Percentiles rank a stretch among this genome's conserved stretches.
Evolutionary conservation across 2,113 vertebrate species (phyloP).

Genomic region (Megaleporinus macrocephalus): DNA sequence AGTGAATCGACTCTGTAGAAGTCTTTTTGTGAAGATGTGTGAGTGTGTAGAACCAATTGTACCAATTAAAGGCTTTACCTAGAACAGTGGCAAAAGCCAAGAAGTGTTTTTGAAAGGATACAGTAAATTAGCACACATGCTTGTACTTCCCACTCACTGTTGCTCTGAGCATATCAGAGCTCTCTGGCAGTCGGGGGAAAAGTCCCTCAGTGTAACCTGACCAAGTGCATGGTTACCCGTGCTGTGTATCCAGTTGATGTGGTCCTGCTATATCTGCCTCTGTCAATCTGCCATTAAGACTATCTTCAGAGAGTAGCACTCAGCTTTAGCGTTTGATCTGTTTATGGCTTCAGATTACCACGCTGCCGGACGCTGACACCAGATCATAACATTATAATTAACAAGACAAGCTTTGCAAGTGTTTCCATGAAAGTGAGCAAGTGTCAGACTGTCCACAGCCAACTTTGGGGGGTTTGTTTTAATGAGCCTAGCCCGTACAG

Average conservation of each 20-base stretch:
- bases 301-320: conserved; percentile 21
- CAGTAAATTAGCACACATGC: too few species aligned
- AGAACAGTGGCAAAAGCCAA: too few species aligned
- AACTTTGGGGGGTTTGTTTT: conserved; percentile 17
- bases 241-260: conserved; percentile 7
- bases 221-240: background rate
- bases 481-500: conserved; percentile 2
- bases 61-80: too few species aligned
- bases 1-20: too few species aligned
- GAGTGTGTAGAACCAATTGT: too few species aligned
- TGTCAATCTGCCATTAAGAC: conserved; percentile 47
- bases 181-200: conserved; percentile 10
- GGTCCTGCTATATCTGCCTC: conserved; percentile 28
- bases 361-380: conserved; percentile 25
- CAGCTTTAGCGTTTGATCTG: conserved; percentile 44
- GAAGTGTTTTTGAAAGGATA: too few species aligned
- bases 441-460: background rate
- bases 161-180: too few species aligned
- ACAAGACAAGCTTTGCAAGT: conserved; percentile 21
- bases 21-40: too few species aligned
- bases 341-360: conserved; percentile 55
- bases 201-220: conserved; percentile 44
- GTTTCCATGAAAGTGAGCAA: conserved; percentile 35
- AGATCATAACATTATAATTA: conserved; percentile 52
- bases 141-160: too few species aligned